Base-by-base conservation (phyloP, 2,113 vertebrate species). In the Circaetus gallicus region DNA sequence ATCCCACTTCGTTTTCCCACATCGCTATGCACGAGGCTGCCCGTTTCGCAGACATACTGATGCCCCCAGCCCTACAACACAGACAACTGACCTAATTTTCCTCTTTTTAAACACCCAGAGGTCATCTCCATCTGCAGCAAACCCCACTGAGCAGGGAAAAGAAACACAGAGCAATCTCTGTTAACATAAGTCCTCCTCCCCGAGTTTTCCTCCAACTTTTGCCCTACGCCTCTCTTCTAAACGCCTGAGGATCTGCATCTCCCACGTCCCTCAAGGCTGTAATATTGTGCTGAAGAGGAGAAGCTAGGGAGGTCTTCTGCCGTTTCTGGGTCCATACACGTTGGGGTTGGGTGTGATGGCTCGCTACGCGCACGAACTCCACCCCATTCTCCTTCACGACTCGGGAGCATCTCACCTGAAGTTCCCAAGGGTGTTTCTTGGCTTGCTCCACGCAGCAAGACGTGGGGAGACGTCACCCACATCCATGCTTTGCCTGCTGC, bases 81-180 rank as follows among this genome's bases (percentile, higher is more conserved):
- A 96, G 95, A 97, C 94, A 92, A 67, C 52, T 94, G 95, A 97
- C 96, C 96, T 92, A 83, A 83, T 97, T 97, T 81, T 52, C 58
- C 72, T 93, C 92, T 50, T 93, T 89, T 90, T 63, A 53, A 91
- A 94, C 65, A 83, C 52, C 93, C 92, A 86, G 92, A 93, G 94
- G 96, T 89, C 91, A 95, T 79, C 38, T 81, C 71, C 1, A 13
- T 91, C 94, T 96, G 95, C 58, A 87, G 82, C 82, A 70, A 91
- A 73, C 40, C 76, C 50, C 71, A 25, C 61, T 8, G 62, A 63
- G 90, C 16, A 2, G 0, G 26, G 45, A 52, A 58, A 55, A 38
- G 50, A 71, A 72, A 85, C 11, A 50, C 63, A 80, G 74, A 82
- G 36, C 4, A 0, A 59, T 10, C 83, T 84, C 79, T 80, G 42